A percentile compares a stretch with the other conserved stretches of the same genome.
Evolutionary conservation across 1,140 invertebrate species (phyloP).

Genomic region (Vollenhovia emeryi): DNA sequence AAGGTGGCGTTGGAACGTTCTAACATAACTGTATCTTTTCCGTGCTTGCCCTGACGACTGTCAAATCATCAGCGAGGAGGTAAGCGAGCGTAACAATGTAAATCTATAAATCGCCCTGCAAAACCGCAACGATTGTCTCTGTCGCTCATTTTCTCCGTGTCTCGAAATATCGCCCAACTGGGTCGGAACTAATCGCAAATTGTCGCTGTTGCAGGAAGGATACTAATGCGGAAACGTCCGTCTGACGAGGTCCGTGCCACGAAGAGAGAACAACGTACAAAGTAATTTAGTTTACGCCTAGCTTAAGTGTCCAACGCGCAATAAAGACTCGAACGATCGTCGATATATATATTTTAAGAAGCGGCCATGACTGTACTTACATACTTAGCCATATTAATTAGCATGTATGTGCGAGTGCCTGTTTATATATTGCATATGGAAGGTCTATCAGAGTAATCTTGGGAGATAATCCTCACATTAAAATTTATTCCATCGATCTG

Average conservation of each 20-base stretch:
- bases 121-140: constrained; percentile 13
- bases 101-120: not conserved
- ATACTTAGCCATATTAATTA: constrained; percentile 83
- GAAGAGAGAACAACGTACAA: constrained; percentile 83
- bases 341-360: constrained; percentile 80
- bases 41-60: constrained; percentile 77
- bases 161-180: not conserved
- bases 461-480: constrained; percentile 13
- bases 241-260: constrained; percentile 80
- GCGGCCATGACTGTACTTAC: constrained; percentile 84
- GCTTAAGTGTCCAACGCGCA: constrained; percentile 79
- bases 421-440: constrained; percentile 74
- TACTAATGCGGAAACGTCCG: constrained; percentile 87
- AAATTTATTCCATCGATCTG: not conserved
- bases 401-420: constrained; percentile 84
- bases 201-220: constrained; percentile 85
- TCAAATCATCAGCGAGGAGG: constrained; percentile 77
- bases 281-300: constrained; percentile 82
- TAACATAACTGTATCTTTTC: constrained; percentile 78
- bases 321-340: constrained; percentile 66
- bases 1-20: constrained; percentile 77
- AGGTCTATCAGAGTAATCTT: constrained; percentile 18
- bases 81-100: constrained; percentile 73
- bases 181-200: not conserved
- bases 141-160: not conserved